These are phyloP conservation scores for Nipponia nippon DNA, from an alignment of 2,113 vertebrate species.

Conservation along the genomic window DNA sequence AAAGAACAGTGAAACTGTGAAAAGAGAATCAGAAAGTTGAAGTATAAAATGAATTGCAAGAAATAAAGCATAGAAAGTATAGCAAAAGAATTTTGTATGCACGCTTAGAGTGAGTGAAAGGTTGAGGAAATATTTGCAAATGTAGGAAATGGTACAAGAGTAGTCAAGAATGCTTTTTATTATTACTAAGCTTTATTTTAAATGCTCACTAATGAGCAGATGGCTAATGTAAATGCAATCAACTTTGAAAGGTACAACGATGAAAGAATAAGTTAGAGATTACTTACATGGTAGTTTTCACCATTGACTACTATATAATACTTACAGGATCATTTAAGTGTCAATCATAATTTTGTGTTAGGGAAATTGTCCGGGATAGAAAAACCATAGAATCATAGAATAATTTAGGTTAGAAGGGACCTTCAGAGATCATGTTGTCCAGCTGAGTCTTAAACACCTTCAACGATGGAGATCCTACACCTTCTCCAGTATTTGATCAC, in stretches of 20 bases:
- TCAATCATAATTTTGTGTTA: not conserved
- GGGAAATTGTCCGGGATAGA: not conserved
- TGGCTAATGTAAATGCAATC: not conserved
- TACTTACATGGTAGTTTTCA: not conserved
- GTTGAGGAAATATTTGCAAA: not conserved
- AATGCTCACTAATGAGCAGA: not conserved
- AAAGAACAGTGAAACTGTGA: not conserved
- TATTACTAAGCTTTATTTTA: not conserved
- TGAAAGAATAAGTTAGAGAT: not conserved
- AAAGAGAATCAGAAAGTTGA: not conserved
- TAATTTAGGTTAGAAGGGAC: not conserved
- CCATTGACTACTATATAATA: not conserved
- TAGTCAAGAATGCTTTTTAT: not conserved
- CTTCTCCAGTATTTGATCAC: not conserved
- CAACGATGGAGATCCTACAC: not conserved
- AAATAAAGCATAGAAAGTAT: not conserved
- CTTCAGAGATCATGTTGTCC: not conserved
- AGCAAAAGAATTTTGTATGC: not conserved
- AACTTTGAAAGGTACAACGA: not conserved
- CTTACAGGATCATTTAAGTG: not conserved
- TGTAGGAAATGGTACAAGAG: not conserved
- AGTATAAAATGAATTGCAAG: not conserved
- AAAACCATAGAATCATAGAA: not conserved
- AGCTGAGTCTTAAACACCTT: not conserved
- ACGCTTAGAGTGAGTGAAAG: not conserved